Evolutionary conservation across 2,888 invertebrate species (phyloP).

Genomic region (Cantharis flavilabris): DNA sequence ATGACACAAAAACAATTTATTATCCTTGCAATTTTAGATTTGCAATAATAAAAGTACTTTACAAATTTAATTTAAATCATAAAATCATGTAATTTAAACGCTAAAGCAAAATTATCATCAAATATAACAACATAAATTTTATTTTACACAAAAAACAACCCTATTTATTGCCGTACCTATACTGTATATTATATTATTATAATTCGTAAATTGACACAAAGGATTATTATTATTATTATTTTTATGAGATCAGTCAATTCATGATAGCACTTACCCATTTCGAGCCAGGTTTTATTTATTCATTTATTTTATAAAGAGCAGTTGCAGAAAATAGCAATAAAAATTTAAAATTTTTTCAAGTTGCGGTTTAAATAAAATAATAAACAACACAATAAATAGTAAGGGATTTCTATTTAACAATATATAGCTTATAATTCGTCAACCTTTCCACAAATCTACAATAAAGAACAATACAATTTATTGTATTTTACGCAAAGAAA

Average conservation of each 20-base stretch:
- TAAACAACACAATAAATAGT: conserved; percentile 48
- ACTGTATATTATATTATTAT: background rate
- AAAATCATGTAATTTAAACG: background rate
- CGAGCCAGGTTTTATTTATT: background rate
- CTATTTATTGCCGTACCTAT: background rate
- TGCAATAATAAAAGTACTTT: background rate
- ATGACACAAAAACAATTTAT: background rate
- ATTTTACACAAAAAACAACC: background rate
- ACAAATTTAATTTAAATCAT: background rate
- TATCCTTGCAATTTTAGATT: background rate
- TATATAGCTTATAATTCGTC: conserved; percentile 60
- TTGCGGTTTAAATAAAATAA: conserved; percentile 4
- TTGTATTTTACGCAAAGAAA: conserved; percentile 54
- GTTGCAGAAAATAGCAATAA: background rate
- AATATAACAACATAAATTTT: background rate
- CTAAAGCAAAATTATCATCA: background rate
- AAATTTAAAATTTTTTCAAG: background rate
- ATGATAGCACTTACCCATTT: background rate
- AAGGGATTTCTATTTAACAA: conserved; percentile 61
- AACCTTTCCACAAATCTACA: conserved; percentile 61
- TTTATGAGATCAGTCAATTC: conserved; percentile 2
- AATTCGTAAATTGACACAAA: background rate
- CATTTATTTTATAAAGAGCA: background rate
- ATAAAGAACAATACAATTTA: conserved; percentile 58
- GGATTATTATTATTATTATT: background rate